Evolutionary conservation across 2,888 invertebrate species (phyloP).

Genomic region (Erebia ligea): DNA sequence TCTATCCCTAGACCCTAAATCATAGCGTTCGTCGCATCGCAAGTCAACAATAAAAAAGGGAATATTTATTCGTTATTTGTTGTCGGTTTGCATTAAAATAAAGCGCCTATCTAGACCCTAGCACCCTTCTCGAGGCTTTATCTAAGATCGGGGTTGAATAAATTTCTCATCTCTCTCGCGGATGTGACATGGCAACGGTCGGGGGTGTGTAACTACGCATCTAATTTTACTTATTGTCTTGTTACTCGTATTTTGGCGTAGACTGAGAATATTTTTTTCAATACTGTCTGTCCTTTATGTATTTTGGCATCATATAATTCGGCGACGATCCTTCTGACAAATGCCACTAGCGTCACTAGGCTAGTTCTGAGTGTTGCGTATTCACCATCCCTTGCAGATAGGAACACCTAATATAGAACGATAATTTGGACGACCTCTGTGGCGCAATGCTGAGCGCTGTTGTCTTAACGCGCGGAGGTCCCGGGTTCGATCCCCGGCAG

Average conservation of each 20-base stretch:
- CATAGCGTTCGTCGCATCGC: slow-evolving; percentile 73
- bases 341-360: too few species aligned
- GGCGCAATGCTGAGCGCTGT: too few species aligned
- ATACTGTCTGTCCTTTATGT: too few species aligned
- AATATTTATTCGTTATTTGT: slow-evolving; percentile 82
- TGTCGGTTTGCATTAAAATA: slow-evolving; percentile 82
- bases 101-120: slow-evolving; percentile 76
- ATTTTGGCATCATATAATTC: too few species aligned
- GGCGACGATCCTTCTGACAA: too few species aligned
- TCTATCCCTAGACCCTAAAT: slow-evolving; percentile 69
- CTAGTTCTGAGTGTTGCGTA: too few species aligned
- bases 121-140: slow-evolving; percentile 73
- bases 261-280: not conserved
- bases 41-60: slow-evolving; percentile 75
- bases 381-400: too few species aligned
- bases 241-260: not conserved
- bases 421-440: too few species aligned
- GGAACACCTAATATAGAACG: too few species aligned
- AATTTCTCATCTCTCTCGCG: slow-evolving; percentile 69
- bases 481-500: too few species aligned
- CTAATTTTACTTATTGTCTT: slow-evolving; percentile 61
- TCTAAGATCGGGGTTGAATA: slow-evolving; percentile 81
- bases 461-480: too few species aligned
- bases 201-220: slow-evolving; percentile 64
- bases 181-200: slow-evolving; percentile 38